Evolutionary conservation across 2,113 vertebrate genomes (phyloP).

Genomic region (Sebastes schlegelii): DNA sequence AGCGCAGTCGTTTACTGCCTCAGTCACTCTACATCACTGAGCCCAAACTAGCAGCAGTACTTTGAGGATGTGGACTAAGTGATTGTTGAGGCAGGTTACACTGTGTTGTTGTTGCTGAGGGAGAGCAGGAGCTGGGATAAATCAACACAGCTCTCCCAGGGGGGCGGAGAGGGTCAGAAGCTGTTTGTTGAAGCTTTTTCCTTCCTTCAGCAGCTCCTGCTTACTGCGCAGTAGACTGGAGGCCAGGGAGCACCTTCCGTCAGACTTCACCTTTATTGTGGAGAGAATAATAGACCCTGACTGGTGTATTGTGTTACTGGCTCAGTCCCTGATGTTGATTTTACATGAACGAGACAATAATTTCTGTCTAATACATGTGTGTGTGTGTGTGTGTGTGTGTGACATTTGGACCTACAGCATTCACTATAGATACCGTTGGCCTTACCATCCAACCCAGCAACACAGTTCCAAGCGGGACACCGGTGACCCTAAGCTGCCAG

Average conservation of each 20-base stretch:
- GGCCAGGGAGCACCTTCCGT: slow-evolving; percentile 10
- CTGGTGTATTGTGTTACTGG: background rate
- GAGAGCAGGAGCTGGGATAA: slow-evolving; percentile 39
- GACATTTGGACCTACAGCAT: slow-evolving; percentile 54
- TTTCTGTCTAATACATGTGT: slow-evolving; percentile 15
- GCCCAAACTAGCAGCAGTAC: slow-evolving; percentile 8
- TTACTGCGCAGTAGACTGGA: slow-evolving; percentile 19
- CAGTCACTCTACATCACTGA: background rate
- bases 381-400: background rate
- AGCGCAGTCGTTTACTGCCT: background rate
- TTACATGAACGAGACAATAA: background rate
- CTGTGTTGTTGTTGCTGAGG: slow-evolving; percentile 34
- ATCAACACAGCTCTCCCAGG: slow-evolving; percentile 41
- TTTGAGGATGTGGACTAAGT: slow-evolving; percentile 35
- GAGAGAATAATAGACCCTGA: slow-evolving; percentile 11
- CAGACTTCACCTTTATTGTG: slow-evolving; percentile 38
- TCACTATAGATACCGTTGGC: slow-evolving; percentile 69
- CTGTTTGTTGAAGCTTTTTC: slow-evolving; percentile 65
- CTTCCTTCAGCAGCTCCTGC: slow-evolving; percentile 57
- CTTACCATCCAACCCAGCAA: slow-evolving; percentile 66
- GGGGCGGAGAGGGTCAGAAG: slow-evolving; percentile 6
- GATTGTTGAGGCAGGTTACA: slow-evolving; percentile 37
- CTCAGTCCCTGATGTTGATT: slow-evolving; percentile 21
- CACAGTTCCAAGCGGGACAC: slow-evolving; percentile 70
- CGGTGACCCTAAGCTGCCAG: slow-evolving; percentile 67